Evolutionary conservation across 1,140 invertebrate species (phyloP).

Genomic region (Bradynema listronoti): DNA sequence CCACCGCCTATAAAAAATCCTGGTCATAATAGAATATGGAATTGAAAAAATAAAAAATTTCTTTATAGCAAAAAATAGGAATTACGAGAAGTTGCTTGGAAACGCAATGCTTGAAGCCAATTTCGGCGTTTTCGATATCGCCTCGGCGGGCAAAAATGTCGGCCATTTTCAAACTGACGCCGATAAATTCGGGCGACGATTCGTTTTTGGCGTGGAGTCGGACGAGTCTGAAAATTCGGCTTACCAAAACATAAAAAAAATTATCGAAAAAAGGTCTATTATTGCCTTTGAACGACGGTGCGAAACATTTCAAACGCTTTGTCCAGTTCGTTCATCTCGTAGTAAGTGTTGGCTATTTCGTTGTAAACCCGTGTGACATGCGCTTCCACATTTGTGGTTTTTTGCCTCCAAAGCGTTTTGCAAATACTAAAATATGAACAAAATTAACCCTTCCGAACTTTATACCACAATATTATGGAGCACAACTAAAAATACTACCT

Average conservation of each 20-base stretch:
- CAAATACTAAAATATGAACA: too few species aligned
- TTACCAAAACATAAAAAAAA: too few species aligned
- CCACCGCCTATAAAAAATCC: constrained; percentile 16
- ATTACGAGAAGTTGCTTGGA: constrained; percentile 33
- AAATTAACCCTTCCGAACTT: too few species aligned
- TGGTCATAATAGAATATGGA: neutral
- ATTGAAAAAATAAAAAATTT: neutral
- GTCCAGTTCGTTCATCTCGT: constrained; percentile 44
- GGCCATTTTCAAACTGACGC: constrained; percentile 51
- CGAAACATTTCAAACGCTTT: constrained; percentile 49
- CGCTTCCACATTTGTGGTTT: neutral
- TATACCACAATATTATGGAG: too few species aligned
- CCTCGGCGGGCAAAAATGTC: constrained; percentile 52
- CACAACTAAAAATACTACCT: too few species aligned
- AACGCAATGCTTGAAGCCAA: constrained; percentile 52
- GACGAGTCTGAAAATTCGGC: constrained; percentile 47
- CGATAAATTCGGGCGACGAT: constrained; percentile 54
- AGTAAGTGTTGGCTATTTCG: constrained; percentile 56
- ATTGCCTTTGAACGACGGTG: constrained; percentile 43
- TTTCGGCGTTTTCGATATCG: constrained; percentile 49
- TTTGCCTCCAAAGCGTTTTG: too few species aligned
- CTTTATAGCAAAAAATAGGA: neutral
- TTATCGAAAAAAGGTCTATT: too few species aligned
- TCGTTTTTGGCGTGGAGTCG: constrained; percentile 47
- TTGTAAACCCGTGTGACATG: constrained; percentile 42